Percentiles rank a stretch among this genome's conserved stretches.
phyloP scores from a whole-genome alignment of 2,797 vertebrate genomes.

The Holocentrus rufus region DNA sequence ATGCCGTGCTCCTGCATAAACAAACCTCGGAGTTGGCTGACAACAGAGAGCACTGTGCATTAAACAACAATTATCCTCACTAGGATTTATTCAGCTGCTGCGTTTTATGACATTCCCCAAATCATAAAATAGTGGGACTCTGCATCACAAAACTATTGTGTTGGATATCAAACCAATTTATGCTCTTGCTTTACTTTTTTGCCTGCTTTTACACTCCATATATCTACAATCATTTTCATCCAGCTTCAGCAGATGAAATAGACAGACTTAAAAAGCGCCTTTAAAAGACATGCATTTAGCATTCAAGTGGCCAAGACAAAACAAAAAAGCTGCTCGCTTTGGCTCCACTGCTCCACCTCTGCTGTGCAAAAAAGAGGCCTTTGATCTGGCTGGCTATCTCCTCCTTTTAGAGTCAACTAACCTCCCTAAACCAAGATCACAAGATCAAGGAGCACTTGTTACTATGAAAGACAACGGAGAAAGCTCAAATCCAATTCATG shows the following conservation, averaged over 20 bases:
- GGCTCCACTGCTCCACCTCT: slow-evolving; percentile 26
- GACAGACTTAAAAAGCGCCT: not conserved
- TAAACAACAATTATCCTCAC: slow-evolving; percentile 68
- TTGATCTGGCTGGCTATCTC: slow-evolving; percentile 47
- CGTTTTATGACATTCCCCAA: slow-evolving; percentile 45
- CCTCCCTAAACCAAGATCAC: slow-evolving; percentile 37
- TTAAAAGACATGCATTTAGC: not conserved
- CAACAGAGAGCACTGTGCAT: slow-evolving; percentile 53
- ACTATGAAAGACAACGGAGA: slow-evolving; percentile 23
- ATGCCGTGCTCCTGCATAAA: slow-evolving; percentile 64
- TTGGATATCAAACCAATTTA: not conserved
- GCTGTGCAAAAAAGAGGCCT: slow-evolving; percentile 14
- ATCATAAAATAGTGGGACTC: slow-evolving; percentile 6
- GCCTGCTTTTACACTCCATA: slow-evolving; percentile 1
- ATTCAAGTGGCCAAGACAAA: not conserved
- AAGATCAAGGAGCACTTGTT: slow-evolving; percentile 55
- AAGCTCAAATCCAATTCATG: not conserved
- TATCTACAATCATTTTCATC: not conserved
- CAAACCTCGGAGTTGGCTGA: slow-evolving; percentile 60
- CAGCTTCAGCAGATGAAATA: slow-evolving; percentile 1
- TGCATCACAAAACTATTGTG: not conserved
- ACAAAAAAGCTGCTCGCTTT: not conserved
- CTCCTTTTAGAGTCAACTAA: slow-evolving; percentile 26
- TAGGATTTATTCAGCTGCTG: slow-evolving; percentile 55
- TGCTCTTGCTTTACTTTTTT: slow-evolving; percentile 7